Evolutionary conservation across 2,113 vertebrate species (phyloP).

Genomic region (Platysternon megacephalum): DNA sequence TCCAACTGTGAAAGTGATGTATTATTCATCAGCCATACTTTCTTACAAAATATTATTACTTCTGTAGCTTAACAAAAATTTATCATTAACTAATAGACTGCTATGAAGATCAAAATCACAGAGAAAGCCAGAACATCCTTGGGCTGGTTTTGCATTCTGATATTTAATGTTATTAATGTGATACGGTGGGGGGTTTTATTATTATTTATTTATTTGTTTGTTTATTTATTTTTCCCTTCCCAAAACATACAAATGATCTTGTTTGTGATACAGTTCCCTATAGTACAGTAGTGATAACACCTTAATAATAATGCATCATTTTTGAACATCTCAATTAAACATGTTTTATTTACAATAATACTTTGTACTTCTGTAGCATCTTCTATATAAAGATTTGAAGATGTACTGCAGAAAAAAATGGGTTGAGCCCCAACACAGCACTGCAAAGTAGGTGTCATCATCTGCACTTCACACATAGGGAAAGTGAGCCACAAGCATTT

Average conservation of each 20-base stretch:
- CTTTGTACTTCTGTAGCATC: background rate
- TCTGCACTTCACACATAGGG: background rate
- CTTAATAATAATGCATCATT: no score
- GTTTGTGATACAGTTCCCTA: fast-evolving
- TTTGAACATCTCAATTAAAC: fast-evolving
- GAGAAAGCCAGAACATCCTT: background rate
- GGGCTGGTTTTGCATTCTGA: background rate
- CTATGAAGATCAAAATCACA: background rate
- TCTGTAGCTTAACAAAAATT: background rate
- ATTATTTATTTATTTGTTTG: no score
- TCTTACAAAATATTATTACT: background rate
- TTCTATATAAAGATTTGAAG: background rate
- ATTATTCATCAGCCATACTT: background rate
- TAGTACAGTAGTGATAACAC: no score
- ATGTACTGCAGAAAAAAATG: background rate
- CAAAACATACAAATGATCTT: background rate
- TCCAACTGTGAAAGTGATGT: background rate
- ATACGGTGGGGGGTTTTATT: no score
- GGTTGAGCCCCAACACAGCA: background rate
- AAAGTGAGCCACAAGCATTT: background rate
- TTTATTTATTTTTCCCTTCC: fast-evolving
- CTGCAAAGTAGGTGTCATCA: background rate
- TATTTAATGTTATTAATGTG: background rate
- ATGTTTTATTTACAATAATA: background rate
- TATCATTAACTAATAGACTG: background rate